Evolutionary conservation across 2,888 invertebrate genomes (phyloP).

Genomic region (Molorchus minor): DNA sequence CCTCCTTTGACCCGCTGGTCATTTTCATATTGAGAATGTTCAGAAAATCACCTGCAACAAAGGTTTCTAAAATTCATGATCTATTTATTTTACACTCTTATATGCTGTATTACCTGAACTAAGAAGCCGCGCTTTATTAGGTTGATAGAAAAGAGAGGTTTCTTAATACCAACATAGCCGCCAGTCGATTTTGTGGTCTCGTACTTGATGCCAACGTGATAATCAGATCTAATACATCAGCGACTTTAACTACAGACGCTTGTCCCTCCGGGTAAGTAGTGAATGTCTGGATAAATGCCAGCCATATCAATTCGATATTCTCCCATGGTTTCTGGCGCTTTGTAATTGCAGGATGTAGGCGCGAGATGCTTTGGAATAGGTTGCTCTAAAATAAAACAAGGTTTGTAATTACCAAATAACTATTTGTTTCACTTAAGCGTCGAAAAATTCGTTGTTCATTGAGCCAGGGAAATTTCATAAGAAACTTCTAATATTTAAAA

Average conservation of each 20-base stretch:
- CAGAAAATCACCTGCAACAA: slow-evolving; percentile 64
- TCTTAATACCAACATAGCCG: slow-evolving; percentile 65
- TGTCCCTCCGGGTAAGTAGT: slow-evolving; percentile 68
- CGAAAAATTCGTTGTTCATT: no score
- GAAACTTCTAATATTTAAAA: no score
- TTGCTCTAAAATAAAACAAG: slow-evolving; percentile 59
- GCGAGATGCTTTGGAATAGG: slow-evolving; percentile 62
- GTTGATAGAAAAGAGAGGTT: slow-evolving; percentile 67
- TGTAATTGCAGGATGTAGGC: slow-evolving; percentile 66
- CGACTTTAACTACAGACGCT: slow-evolving; percentile 62
- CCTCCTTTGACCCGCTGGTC: slow-evolving; percentile 59
- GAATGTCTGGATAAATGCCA: slow-evolving; percentile 65
- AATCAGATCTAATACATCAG: slow-evolving; percentile 59
- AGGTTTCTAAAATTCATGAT: not conserved
- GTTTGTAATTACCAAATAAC: not conserved
- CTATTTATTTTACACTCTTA: not conserved
- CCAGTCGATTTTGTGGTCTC: slow-evolving; percentile 52
- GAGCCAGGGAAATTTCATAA: no score
- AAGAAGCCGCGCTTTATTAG: slow-evolving; percentile 66
- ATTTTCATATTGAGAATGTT: slow-evolving; percentile 63
- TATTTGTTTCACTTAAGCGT: no score
- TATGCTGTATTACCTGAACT: slow-evolving; percentile 61
- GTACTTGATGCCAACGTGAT: slow-evolving; percentile 52
- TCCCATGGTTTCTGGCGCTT: slow-evolving; percentile 67
- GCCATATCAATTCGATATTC: slow-evolving; percentile 64